These are phyloP conservation scores for Torymus aiolomorphi DNA, from an alignment of 2,888 invertebrate species.

Conservation along the genomic window DNA sequence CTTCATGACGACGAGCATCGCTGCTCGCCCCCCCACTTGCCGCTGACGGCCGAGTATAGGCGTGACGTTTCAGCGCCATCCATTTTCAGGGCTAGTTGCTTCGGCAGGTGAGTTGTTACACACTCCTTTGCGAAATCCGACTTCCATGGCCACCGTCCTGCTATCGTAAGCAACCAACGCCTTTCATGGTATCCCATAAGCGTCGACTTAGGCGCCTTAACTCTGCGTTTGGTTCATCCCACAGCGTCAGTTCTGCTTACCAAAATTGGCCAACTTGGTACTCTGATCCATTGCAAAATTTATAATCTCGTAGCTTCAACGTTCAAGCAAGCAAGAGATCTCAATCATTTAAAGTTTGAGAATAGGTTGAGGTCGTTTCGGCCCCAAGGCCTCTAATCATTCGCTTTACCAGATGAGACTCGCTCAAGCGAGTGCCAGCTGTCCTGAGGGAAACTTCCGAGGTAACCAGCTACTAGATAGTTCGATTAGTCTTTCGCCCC, in stretches of 20 bases:
- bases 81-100: constrained; percentile 82
- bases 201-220: no score
- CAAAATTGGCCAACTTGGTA: no score
- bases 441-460: constrained; percentile 87
- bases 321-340: no score
- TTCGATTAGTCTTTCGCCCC: constrained; percentile 85
- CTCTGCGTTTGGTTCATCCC: no score
- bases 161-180: constrained; percentile 78
- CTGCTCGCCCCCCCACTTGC: constrained; percentile 68
- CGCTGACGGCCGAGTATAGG: no score
- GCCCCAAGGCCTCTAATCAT: constrained; percentile 84
- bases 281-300: no score
- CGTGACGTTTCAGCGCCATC: constrained; percentile 78
- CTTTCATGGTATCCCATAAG: no score
- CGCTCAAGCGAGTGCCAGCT: constrained; percentile 76
- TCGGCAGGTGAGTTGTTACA: constrained; percentile 79
- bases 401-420: constrained; percentile 82
- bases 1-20: no score
- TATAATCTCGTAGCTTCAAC: no score
- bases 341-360: no score
- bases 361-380: constrained; percentile 83
- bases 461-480: constrained; percentile 87
- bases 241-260: no score
- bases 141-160: constrained; percentile 87
- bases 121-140: constrained; percentile 79